phyloP scores from a whole-genome alignment of 2,113 vertebrate genomes.

The Eretmochelys imbricata region DNA sequence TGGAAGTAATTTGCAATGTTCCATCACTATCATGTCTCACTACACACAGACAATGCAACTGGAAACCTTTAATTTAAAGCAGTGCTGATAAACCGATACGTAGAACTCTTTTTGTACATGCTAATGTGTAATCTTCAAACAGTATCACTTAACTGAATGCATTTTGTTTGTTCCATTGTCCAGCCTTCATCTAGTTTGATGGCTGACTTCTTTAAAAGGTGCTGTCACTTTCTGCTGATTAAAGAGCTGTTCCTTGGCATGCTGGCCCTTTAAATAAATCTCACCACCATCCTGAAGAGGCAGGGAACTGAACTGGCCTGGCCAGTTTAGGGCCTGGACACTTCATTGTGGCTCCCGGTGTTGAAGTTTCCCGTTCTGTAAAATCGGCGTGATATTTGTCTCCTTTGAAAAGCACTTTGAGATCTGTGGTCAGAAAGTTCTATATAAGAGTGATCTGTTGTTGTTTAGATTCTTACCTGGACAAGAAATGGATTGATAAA shows the following conservation, averaged over 20 bases:
- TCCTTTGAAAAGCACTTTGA: not conserved
- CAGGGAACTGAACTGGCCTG: not conserved
- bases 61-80: not conserved
- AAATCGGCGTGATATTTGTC: not conserved
- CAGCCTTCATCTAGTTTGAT: not conserved
- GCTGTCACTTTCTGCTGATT: not conserved
- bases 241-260: not conserved
- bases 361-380: not conserved
- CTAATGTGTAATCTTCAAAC: not conserved
- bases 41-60: not conserved
- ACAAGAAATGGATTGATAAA: not conserved
- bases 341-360: rapidly evolving
- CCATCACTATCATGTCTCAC: not conserved
- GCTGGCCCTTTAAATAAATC: not conserved
- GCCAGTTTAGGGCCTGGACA: not conserved
- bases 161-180: not conserved
- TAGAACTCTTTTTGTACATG: not conserved
- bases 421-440: not conserved
- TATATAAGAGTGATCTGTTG: not conserved
- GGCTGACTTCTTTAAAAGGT: not conserved
- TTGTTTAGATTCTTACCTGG: not conserved
- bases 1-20: not conserved
- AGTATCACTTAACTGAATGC: rapidly evolving
- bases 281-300: not conserved
- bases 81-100: not conserved